phyloP scores from a whole-genome alignment of 2,888 invertebrate species.

The Macrosiphum euphorbiae region DNA sequence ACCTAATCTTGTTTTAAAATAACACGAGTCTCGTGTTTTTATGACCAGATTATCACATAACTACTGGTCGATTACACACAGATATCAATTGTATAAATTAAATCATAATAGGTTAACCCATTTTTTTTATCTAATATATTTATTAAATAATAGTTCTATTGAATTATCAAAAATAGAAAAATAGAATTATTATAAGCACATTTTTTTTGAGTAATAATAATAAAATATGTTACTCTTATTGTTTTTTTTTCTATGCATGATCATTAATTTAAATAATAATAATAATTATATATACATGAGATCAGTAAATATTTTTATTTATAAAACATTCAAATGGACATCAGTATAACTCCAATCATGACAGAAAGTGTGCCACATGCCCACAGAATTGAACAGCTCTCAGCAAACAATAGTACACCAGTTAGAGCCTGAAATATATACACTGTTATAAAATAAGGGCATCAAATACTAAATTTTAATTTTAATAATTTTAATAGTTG shows the following conservation, averaged over 20 bases:
- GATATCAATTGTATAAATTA: not conserved
- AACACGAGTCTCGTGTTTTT: not conserved
- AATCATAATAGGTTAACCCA: not conserved
- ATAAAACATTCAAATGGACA: conserved; percentile 35
- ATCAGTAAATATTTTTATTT: not conserved
- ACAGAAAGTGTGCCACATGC: conserved; percentile 47
- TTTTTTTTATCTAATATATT: not conserved
- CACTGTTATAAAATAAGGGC: not conserved
- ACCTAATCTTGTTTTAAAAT: not conserved
- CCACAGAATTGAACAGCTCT: conserved; percentile 56
- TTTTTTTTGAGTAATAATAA: not conserved
- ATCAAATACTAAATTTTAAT: not conserved
- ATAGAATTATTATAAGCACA: not conserved
- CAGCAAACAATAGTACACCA: conserved; percentile 52
- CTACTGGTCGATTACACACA: not conserved
- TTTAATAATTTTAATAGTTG: not conserved
- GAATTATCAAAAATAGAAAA: not conserved
- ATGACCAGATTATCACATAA: not conserved
- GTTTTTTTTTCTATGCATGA: not conserved
- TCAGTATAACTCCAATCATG: conserved; percentile 49
- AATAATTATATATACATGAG: not conserved
- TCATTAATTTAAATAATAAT: not conserved
- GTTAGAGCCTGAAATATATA: conserved; percentile 53
- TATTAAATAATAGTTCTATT: not conserved
- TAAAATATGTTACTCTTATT: not conserved